Evolutionary conservation across 92 coral and sea anemone species (phyloP).

Genomic region (Virgularia gustaviana): DNA sequence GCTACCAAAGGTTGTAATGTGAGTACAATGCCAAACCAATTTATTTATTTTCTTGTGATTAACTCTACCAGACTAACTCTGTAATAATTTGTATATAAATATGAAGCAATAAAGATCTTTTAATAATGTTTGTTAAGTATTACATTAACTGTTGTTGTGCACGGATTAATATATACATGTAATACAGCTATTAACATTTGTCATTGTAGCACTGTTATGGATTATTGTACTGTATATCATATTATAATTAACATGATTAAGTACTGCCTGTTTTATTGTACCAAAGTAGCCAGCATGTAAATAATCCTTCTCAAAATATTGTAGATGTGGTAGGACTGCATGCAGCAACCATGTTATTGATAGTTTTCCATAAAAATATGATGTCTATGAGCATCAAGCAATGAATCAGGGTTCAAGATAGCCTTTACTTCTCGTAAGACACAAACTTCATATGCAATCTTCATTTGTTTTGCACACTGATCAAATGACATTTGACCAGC

Average conservation of each 20-base stretch:
- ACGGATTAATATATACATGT: no score
- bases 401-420: constrained; percentile 44
- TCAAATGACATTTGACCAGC: constrained; percentile 60
- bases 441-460: constrained; percentile 60
- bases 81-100: constrained; percentile 38
- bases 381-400: constrained; percentile 35
- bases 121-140: no score
- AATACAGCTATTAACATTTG: no score
- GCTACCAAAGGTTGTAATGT: background rate
- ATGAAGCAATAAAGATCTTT: background rate
- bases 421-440: constrained; percentile 43
- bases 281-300: no score
- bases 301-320: background rate
- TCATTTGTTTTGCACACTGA: constrained; percentile 71
- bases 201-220: no score
- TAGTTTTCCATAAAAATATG: constrained; percentile 47
- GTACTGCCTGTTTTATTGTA: no score
- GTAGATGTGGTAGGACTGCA: background rate
- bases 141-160: no score
- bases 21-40: background rate
- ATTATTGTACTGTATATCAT: no score
- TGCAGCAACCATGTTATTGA: no score
- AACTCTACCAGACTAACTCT: background rate
- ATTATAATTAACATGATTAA: no score
- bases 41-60: constrained; percentile 22